A percentile compares a stretch with the other conserved stretches of the same genome.
Evolutionary conservation across 2,797 vertebrate genomes (phyloP).

Genomic region (Siniperca undulata): DNA sequence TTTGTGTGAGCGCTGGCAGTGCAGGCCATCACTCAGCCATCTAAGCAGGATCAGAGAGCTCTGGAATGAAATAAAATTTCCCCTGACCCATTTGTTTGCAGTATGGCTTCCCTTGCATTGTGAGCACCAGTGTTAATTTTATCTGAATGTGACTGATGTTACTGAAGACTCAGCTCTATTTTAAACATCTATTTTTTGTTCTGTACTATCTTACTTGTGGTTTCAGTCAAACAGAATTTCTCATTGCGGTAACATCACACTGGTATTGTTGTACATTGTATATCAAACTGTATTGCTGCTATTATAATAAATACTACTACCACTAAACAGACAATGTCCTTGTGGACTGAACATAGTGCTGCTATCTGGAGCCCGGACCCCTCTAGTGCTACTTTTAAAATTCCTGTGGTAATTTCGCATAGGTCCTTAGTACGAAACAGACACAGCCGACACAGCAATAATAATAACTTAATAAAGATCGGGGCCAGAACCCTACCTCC

Average conservation of each 20-base stretch:
- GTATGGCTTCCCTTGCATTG: not conserved
- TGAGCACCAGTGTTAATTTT: slow-evolving; percentile 13
- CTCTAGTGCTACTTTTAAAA: no score
- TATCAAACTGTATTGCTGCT: not conserved
- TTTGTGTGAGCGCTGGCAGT: not conserved
- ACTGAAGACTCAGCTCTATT: slow-evolving; percentile 10
- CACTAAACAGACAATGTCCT: not conserved
- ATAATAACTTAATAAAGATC: no score
- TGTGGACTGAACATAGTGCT: no score
- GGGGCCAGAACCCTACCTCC: no score
- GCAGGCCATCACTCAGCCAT: slow-evolving; percentile 2
- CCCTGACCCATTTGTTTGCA: not conserved
- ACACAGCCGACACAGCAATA: no score
- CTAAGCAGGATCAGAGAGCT: slow-evolving; percentile 20
- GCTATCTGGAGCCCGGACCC: no score
- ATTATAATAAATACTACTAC: not conserved
- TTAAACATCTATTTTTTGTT: slow-evolving; percentile 1
- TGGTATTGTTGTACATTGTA: no score
- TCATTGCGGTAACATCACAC: not conserved
- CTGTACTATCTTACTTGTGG: not conserved
- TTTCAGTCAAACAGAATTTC: not conserved
- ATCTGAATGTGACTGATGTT: slow-evolving; percentile 2
- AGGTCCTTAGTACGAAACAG: no score
- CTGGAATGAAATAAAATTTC: slow-evolving; percentile 9
- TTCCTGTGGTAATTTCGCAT: no score